Base-by-base conservation (phyloP, 2,113 vertebrate species). In the Trichechus manatus region DNA sequence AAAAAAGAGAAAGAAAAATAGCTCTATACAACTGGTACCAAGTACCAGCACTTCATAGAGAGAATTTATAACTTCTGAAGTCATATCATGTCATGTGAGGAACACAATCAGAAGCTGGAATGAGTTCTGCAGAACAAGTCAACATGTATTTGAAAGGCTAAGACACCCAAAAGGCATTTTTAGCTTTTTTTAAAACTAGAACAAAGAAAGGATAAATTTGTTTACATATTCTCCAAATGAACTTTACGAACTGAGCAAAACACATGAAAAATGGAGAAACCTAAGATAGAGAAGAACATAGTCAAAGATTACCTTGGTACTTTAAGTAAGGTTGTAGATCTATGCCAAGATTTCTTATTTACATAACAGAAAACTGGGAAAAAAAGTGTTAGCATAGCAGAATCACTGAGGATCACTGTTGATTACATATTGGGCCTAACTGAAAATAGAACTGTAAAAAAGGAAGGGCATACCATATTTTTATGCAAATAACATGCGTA, bases 231-330 rank as follows among this genome's bases (percentile, higher is more conserved):
- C 44, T 59, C 13, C 22, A 77, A 80, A 56, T 47, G 27, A 72
- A 92, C 9, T 53, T 92, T 59, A 44, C 75, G 53, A 75, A 95
- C 74, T 92, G 2, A 92, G 17, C 19, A 77, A 90, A 95, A 77
- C 9, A 44, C 6, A 85, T 88, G 44, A 77, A 92, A 79, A 74
- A 31, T 3, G 61, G 56, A 75, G 10, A 85, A 88, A 33, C 79
- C 10, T 6, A 61, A 87, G 11, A 33, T 25, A 94, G n/a, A 89
- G 50, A 89, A 82, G 3, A 77, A 31, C 11, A 59, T 22, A 82
- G 29, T 64, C 64, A 77, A 93, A 96, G 36, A 42, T 90, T 27
- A 42, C 2, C n/a, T 63, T 47, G 3, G 9, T 63, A 56, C 13
- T 75, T 79, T 44, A 59, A 20, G 15, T 11, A n/a, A 56, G 9